phyloP scores from a whole-genome alignment of 1,140 invertebrate species.

The Phocides pigmalion region DNA sequence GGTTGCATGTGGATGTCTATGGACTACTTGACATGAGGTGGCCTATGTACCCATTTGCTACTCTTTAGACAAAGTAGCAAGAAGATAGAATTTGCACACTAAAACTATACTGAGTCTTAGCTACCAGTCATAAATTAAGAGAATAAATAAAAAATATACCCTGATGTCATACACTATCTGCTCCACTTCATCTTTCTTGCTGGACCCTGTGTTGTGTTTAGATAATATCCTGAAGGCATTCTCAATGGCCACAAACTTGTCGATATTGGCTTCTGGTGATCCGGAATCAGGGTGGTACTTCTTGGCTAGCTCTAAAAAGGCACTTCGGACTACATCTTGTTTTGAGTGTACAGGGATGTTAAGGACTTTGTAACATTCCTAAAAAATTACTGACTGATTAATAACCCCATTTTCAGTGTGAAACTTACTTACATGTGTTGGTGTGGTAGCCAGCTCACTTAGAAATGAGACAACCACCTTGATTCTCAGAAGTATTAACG shows the following conservation, averaged over 20 bases:
- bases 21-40: no score
- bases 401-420: no score
- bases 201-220: constrained; percentile 81
- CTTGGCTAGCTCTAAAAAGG: constrained; percentile 91
- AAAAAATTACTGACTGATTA: constrained; percentile 20
- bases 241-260: constrained; percentile 89
- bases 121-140: no score
- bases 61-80: no score
- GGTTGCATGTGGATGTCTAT: no score
- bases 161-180: constrained; percentile 80
- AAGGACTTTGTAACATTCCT: constrained; percentile 88
- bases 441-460: no score
- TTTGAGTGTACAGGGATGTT: constrained; percentile 87
- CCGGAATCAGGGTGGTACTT: constrained; percentile 93
- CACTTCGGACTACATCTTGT: constrained; percentile 88
- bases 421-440: no score
- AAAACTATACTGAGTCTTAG: no score
- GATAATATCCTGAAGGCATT: constrained; percentile 83
- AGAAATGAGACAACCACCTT: no score
- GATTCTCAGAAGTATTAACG: no score
- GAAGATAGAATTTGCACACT: no score
- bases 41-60: no score
- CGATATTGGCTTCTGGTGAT: constrained; percentile 85
- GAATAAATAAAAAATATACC: constrained; percentile 38
- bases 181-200: constrained; percentile 60